Conservation (phyloP, 2,797 vertebrate genomes). For the Holocentrus rufus region DNA sequence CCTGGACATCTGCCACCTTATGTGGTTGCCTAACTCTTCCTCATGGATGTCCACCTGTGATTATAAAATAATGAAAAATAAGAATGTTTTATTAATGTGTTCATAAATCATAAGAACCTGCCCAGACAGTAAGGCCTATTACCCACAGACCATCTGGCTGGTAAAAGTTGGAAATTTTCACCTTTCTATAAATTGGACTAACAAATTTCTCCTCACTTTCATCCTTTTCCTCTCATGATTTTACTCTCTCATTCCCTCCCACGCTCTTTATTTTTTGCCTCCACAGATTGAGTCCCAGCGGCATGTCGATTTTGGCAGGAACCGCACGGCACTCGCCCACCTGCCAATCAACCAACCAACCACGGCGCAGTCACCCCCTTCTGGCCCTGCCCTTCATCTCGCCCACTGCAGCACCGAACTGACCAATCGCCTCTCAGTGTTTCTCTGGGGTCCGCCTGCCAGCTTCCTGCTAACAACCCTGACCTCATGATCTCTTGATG, state of each 20-base stretch:
- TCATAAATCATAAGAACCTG: constrained; percentile 30
- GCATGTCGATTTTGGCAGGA: constrained; percentile 83
- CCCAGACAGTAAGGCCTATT: constrained; percentile 17
- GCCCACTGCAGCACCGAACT: constrained; percentile 80
- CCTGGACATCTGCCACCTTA: constrained; percentile 23
- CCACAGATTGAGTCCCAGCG: constrained; percentile 91
- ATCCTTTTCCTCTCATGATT: background rate
- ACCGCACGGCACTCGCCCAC: constrained; percentile 75
- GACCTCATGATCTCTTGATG: constrained; percentile 55
- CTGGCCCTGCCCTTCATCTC: constrained; percentile 82
- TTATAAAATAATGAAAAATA: constrained; percentile 42
- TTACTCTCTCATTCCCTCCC: constrained; percentile 14
- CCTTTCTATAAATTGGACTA: background rate
- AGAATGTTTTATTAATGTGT: constrained; percentile 33
- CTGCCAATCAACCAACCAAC: constrained; percentile 77
- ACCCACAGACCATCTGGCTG: constrained; percentile 31
- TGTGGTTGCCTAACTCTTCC: constrained; percentile 4
- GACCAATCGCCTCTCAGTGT: constrained; percentile 79
- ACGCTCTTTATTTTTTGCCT: constrained; percentile 59
- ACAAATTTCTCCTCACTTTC: background rate
- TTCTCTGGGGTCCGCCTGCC: constrained; percentile 80
- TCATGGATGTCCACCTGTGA: constrained; percentile 56
- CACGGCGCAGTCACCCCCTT: constrained; percentile 87
- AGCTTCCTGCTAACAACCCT: constrained; percentile 64
- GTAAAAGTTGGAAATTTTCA: background rate